These are phyloP conservation scores for Sinocyclocheilus maitianheensis DNA, from an alignment of 2,113 vertebrate genomes.

Conservation along the genomic window DNA sequence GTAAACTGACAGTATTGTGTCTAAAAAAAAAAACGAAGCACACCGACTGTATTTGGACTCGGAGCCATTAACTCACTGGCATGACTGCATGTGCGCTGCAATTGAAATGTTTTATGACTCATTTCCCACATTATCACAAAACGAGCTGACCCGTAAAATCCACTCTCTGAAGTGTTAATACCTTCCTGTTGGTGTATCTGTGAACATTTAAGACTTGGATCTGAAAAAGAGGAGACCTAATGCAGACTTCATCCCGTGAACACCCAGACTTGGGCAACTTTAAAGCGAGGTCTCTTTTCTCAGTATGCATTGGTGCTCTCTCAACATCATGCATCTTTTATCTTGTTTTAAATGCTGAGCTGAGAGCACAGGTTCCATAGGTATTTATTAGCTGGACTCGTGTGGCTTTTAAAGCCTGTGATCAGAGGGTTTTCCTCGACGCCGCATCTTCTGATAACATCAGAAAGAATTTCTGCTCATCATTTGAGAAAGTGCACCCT, in stretches of 20 bases:
- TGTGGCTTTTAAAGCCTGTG: conserved; percentile 27
- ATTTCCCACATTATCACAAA: conserved; percentile 38
- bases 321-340: neutral
- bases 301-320: neutral
- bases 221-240: neutral
- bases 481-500: neutral
- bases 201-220: conserved; percentile 9
- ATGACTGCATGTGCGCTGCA: neutral
- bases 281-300: neutral
- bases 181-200: conserved; percentile 4
- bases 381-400: conserved; percentile 20
- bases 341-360: neutral
- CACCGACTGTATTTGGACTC: neutral
- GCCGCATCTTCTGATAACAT: neutral
- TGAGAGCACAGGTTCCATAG: neutral
- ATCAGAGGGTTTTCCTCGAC: conserved; percentile 4
- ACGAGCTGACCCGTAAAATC: conserved; percentile 17
- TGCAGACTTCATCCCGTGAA: neutral
- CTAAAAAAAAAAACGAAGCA: neutral
- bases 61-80: conserved; percentile 3
- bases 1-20: conserved; percentile 3
- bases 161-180: conserved; percentile 27
- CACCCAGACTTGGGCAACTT: neutral
- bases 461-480: neutral
- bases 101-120: conserved; percentile 43